Evolutionary conservation across 2,888 invertebrate genomes (phyloP).

Genomic region (Agriopis marginaria): DNA sequence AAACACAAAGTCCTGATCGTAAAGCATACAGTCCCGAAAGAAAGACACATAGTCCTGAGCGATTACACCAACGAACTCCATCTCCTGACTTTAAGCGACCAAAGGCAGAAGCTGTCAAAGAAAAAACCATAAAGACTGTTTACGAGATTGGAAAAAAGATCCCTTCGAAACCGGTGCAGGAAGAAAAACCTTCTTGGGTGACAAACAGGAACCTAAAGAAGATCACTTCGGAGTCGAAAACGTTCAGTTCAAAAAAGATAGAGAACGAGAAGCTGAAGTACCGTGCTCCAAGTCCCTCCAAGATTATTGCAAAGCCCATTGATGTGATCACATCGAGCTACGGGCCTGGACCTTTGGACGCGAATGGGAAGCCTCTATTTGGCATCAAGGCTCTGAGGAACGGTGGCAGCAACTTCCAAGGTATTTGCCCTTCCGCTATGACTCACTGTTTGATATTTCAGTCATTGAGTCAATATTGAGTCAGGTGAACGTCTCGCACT

Average conservation of each 20-base stretch:
- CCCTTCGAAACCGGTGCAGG: slow-evolving; percentile 68
- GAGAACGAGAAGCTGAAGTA: slow-evolving; percentile 75
- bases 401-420: slow-evolving; percentile 88
- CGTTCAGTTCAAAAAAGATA: slow-evolving; percentile 72
- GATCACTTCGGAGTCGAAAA: slow-evolving; percentile 72
- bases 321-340: slow-evolving; percentile 93
- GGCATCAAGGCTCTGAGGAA: slow-evolving; percentile 90
- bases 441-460: slow-evolving; percentile 41
- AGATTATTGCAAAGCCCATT: slow-evolving; percentile 77
- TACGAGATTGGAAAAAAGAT: slow-evolving; percentile 68
- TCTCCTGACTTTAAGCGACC: slow-evolving; percentile 69
- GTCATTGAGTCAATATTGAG: slow-evolving; percentile 52
- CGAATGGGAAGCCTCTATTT: slow-evolving; percentile 92
- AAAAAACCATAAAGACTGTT: slow-evolving; percentile 68
- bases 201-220: slow-evolving; percentile 87
- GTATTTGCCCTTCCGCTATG: slow-evolving; percentile 66
- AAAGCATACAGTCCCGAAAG: slow-evolving; percentile 46
- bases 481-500: slow-evolving; percentile 45
- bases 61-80: slow-evolving; percentile 63
- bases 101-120: slow-evolving; percentile 62
- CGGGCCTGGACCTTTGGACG: slow-evolving; percentile 93
- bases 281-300: slow-evolving; percentile 72
- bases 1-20: slow-evolving; percentile 50
- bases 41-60: slow-evolving; percentile 44
- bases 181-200: slow-evolving; percentile 88